phyloP scores from a whole-genome alignment of 1,140 invertebrate species.

The Tetramorium parvispinum region DNA sequence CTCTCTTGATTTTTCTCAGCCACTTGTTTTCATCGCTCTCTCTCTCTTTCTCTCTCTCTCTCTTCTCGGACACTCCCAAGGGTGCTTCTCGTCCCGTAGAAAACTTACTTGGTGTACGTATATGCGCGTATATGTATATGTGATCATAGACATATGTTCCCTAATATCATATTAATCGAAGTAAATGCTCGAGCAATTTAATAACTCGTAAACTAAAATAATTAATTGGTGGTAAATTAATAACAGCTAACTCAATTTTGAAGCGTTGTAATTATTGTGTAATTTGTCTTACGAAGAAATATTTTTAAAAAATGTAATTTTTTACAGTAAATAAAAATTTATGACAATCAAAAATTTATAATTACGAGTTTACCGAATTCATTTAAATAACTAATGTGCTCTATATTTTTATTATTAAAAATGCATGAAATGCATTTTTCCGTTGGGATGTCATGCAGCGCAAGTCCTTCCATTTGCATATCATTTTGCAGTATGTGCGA shows the following conservation, averaged over 20 bases:
- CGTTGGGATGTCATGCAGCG: not conserved
- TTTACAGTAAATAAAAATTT: not conserved
- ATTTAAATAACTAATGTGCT: slow-evolving; percentile 43
- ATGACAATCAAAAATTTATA: not conserved
- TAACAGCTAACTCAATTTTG: not conserved
- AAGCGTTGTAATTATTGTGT: not conserved
- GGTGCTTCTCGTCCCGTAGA: slow-evolving; percentile 18
- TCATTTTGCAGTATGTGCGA: slow-evolving; percentile 38
- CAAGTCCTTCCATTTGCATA: slow-evolving; percentile 48
- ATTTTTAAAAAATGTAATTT: not conserved
- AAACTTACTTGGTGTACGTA: not conserved
- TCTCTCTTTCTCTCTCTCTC: slow-evolving; percentile 40
- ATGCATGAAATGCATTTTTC: slow-evolving; percentile 58
- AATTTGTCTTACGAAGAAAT: not conserved
- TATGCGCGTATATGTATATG: not conserved
- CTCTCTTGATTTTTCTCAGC: slow-evolving; percentile 58
- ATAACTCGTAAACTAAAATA: not conserved
- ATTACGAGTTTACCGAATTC: not conserved
- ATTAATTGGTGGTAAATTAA: not conserved
- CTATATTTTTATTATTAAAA: slow-evolving; percentile 58
- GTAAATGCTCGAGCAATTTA: slow-evolving; percentile 7
- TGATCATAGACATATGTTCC: slow-evolving; percentile 30
- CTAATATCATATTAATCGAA: slow-evolving; percentile 22
- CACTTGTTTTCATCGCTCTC: slow-evolving; percentile 55
- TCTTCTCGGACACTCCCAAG: slow-evolving; percentile 45